These are phyloP conservation scores for Heliothis virescens DNA, from an alignment of 1,140 invertebrate species.

Conservation along the genomic window DNA sequence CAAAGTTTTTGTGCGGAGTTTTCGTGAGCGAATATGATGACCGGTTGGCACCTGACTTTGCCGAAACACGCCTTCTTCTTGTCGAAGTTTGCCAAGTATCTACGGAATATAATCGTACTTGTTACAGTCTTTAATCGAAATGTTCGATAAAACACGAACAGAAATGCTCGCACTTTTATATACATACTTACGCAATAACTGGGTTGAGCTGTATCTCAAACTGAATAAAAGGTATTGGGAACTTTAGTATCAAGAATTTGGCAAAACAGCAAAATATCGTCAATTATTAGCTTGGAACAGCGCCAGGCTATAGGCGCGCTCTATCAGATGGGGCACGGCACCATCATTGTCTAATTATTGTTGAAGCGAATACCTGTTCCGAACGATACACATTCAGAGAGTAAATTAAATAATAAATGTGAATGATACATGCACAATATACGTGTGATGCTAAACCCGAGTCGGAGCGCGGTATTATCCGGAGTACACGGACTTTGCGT, in stretches of 20 bases:
- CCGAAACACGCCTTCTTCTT: slow-evolving; percentile 20
- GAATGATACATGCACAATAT: no score
- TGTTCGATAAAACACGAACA: no score
- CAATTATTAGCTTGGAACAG: neutral
- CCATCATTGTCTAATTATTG: neutral
- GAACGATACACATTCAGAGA: neutral
- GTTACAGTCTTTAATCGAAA: no score
- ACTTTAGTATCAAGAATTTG: neutral
- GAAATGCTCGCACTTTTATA: no score
- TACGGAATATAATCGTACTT: no score
- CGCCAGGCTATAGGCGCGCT: neutral
- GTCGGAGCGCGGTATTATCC: neutral
- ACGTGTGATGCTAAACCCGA: no score
- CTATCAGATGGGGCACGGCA: neutral
- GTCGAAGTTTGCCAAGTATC: slow-evolving; percentile 13
- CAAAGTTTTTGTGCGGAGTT: slow-evolving; percentile 12
- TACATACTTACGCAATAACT: neutral
- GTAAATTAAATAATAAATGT: no score
- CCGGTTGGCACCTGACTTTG: neutral
- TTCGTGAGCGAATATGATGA: slow-evolving; percentile 10
- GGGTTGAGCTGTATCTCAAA: neutral
- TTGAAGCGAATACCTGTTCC: neutral
- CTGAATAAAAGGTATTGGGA: neutral
- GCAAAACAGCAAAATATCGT: neutral
- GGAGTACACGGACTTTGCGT: slow-evolving; percentile 20